A percentile compares a stretch with the other conserved stretches of the same genome.
phyloP scores from a whole-genome alignment of 2,888 invertebrate genomes.

The Rhogogaster chlorosoma region DNA sequence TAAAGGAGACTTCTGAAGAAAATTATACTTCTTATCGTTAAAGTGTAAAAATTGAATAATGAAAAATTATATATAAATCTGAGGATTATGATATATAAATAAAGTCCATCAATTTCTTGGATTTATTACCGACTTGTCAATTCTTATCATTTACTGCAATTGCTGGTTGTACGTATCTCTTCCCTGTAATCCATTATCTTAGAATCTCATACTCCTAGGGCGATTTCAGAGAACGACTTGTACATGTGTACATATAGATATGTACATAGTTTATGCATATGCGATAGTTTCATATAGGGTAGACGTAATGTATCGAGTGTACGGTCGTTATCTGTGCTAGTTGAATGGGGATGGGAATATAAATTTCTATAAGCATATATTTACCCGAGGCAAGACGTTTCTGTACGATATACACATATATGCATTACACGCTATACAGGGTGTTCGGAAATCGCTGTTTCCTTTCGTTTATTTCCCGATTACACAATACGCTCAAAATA shows the following conservation, averaged over 20 bases:
- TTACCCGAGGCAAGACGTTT: constrained; percentile 16
- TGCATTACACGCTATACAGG: no score
- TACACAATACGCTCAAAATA: neutral
- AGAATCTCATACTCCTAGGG: neutral
- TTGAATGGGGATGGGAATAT: constrained; percentile 34
- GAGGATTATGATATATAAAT: neutral
- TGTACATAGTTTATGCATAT: neutral
- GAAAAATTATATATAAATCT: neutral
- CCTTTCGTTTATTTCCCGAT: neutral
- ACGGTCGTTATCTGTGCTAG: constrained; percentile 34
- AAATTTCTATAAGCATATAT: constrained; percentile 38
- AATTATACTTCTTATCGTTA: neutral
- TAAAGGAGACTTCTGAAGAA: no score
- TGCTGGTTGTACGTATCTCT: constrained; percentile 1
- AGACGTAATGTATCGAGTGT: constrained; percentile 27
- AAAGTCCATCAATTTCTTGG: neutral
- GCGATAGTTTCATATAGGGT: neutral
- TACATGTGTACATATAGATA: neutral
- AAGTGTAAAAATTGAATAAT: neutral
- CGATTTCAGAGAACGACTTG: neutral
- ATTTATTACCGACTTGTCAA: neutral
- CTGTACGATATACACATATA: neutral
- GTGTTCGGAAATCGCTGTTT: neutral
- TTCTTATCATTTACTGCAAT: constrained; percentile 16
- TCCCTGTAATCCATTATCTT: constrained; percentile 22